These are phyloP conservation scores for Onychostruthus taczanowskii DNA, from an alignment of 2,113 vertebrate species.

Conservation along the genomic window DNA sequence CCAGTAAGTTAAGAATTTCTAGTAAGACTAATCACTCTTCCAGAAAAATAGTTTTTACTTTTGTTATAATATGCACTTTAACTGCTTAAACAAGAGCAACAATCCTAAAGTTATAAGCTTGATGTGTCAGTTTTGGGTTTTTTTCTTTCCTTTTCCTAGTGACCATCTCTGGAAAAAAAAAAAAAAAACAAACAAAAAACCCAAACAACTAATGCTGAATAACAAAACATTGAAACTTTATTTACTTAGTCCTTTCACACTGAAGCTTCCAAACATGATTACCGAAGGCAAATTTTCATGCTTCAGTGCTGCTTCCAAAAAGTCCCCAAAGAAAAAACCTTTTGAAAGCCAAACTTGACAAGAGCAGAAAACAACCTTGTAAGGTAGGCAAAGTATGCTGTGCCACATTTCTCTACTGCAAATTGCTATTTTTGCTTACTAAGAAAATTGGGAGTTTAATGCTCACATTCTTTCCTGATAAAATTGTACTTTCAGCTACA, in stretches of 20 bases:
- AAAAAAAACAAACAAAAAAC: too few relatives aligned
- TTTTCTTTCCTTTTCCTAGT: not conserved
- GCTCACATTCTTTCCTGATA: not conserved
- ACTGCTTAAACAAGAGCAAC: not conserved
- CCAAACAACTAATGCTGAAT: not conserved
- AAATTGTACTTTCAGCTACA: not conserved
- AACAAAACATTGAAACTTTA: not conserved
- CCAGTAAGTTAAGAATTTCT: not conserved
- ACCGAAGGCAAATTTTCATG: not conserved
- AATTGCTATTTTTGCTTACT: not conserved
- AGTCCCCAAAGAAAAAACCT: not conserved
- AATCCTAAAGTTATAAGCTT: not conserved
- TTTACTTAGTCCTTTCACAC: not conserved
- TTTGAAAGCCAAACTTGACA: not conserved
- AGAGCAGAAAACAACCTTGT: not conserved
- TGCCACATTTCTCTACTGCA: not conserved
- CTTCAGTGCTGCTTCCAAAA: not conserved
- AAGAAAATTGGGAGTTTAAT: not conserved
- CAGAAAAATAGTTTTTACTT: not conserved
- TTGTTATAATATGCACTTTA: not conserved
- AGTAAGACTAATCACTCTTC: not conserved
- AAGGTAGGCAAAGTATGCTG: not conserved
- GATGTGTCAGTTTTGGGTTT: not conserved
- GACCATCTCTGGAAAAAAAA: not conserved
- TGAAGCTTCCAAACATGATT: not conserved